Conservation (phyloP, 2,797 vertebrate genomes). For the Iguana delicatissima region DNA sequence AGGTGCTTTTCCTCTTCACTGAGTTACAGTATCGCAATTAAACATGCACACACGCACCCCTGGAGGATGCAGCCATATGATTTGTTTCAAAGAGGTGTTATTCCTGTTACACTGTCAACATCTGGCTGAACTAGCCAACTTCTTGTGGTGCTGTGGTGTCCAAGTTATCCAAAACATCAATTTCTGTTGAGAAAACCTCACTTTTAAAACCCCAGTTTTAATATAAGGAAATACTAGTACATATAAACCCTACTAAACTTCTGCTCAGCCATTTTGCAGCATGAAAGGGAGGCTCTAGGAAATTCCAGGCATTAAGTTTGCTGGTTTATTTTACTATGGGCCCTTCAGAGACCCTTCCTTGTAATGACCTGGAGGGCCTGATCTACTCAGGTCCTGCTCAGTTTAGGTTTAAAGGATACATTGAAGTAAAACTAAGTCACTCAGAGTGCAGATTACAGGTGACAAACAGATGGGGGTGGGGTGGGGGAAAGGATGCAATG, state of each 20-base stretch:
- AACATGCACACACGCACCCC: too few species aligned
- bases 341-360: too few species aligned
- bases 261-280: too few species aligned
- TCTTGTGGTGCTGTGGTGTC: neutral
- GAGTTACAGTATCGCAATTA: too few species aligned
- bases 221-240: neutral
- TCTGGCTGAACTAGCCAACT: neutral
- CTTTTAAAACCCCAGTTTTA: neutral
- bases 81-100: neutral
- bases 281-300: neutral
- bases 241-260: neutral
- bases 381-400: too few species aligned
- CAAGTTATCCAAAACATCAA: neutral
- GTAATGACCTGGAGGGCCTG: too few species aligned
- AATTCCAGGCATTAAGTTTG: neutral
- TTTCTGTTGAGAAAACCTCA: neutral
- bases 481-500: too few species aligned
- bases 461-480: too few species aligned
- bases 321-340: neutral
- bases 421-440: too few species aligned
- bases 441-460: too few species aligned
- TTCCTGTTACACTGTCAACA: neutral
- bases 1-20: too few species aligned
- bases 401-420: too few species aligned
- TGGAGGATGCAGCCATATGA: neutral